These are phyloP conservation scores for Passer montanus DNA, from an alignment of 2,113 vertebrate genomes.

Conservation along the genomic window DNA sequence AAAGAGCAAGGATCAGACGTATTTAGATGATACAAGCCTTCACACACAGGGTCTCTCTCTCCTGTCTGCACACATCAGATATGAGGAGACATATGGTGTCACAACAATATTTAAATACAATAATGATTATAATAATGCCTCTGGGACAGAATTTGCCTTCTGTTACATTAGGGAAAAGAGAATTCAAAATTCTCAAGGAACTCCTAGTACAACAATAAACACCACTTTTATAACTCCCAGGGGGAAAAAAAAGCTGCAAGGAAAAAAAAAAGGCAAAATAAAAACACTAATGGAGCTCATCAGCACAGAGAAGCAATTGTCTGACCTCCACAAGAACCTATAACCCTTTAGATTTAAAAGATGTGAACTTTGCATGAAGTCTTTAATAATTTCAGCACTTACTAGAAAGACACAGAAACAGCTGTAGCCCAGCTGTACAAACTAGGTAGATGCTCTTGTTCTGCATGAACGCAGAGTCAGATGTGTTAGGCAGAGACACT, in stretches of 20 bases:
- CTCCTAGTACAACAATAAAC: background rate
- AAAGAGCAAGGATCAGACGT: slow-evolving; percentile 15
- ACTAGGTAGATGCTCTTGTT: background rate
- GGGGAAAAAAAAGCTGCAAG: background rate
- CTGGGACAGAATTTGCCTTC: slow-evolving; percentile 49
- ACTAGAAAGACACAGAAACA: background rate
- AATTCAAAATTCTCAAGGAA: slow-evolving; percentile 5
- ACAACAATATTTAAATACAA: slow-evolving; percentile 63
- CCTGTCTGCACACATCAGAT: slow-evolving; percentile 26
- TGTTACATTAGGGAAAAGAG: slow-evolving; percentile 24
- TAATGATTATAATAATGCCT: slow-evolving; percentile 40
- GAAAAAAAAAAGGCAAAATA: background rate
- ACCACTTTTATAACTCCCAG: background rate
- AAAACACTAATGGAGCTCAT: background rate
- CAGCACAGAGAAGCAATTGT: background rate
- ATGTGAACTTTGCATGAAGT: background rate
- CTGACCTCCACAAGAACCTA: background rate
- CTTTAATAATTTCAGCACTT: background rate
- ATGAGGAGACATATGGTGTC: slow-evolving; percentile 26
- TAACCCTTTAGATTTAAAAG: background rate
- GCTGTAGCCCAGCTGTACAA: background rate
- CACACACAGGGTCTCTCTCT: background rate
- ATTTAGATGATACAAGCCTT: slow-evolving; percentile 3
- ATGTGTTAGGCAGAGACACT: background rate
- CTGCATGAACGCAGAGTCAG: background rate